A percentile compares a stretch with the other conserved stretches of the same genome.
These are phyloP conservation scores for Anarsia innoxiella DNA, from an alignment of 2,888 invertebrate genomes.

Conservation along the genomic window DNA sequence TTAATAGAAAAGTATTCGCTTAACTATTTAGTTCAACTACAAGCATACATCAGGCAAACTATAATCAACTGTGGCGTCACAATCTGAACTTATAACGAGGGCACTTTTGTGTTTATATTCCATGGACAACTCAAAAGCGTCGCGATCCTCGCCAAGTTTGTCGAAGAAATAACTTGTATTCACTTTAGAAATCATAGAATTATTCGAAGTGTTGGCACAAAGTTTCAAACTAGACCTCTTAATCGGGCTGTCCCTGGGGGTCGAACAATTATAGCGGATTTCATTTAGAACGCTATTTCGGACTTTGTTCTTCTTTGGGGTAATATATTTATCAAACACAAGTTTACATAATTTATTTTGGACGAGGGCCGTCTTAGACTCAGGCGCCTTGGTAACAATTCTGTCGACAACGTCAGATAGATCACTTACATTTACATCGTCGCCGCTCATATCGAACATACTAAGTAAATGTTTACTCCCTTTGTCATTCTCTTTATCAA, in stretches of 20 bases:
- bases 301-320: conserved; percentile 33
- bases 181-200: conserved; percentile 24
- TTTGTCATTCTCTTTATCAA: conserved; percentile 18
- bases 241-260: conserved; percentile 49
- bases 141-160: conserved; percentile 58
- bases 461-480: conserved; percentile 33
- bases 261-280: conserved; percentile 51
- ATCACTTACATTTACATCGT: conserved; percentile 37
- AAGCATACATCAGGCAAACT: conserved; percentile 49
- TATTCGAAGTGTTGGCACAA: conserved; percentile 25
- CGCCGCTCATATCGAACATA: conserved; percentile 35
- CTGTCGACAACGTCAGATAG: conserved; percentile 55
- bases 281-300: conserved; percentile 33
- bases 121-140: conserved; percentile 78
- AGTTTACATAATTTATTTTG: conserved; percentile 50
- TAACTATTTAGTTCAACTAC: too few relatives aligned
- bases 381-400: conserved; percentile 43
- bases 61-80: conserved; percentile 46
- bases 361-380: conserved; percentile 43
- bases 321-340: conserved; percentile 43
- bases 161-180: conserved; percentile 74
- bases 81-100: conserved; percentile 31
- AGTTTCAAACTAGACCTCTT: conserved; percentile 25
- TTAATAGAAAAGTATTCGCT: conserved; percentile 1
- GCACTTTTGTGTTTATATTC: conserved; percentile 48